phyloP scores from a whole-genome alignment of 2,888 invertebrate species.

The Napeogenes inachia region DNA sequence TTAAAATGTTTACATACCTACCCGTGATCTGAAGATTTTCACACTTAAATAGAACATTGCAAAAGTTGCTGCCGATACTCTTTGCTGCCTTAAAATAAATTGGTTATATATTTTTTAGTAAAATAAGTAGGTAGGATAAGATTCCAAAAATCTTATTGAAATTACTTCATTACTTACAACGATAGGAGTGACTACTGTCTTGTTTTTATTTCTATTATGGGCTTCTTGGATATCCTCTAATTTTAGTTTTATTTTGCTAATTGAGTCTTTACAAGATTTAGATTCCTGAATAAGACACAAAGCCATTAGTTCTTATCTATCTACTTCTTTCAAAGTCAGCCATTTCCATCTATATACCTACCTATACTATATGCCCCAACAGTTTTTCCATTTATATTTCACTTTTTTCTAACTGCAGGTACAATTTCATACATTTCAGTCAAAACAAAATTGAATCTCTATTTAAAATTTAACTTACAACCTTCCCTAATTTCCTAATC shows the following conservation, averaged over 20 bases:
- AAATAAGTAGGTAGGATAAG: neutral
- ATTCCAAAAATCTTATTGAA: neutral
- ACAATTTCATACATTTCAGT: too few species aligned
- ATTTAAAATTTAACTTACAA: too few species aligned
- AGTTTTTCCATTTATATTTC: too few species aligned
- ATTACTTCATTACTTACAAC: slow-evolving; percentile 39
- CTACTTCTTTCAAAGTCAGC: too few species aligned
- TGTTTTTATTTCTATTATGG: slow-evolving; percentile 42
- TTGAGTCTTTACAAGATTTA: slow-evolving; percentile 19
- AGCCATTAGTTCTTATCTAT: neutral
- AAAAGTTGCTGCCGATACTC: slow-evolving; percentile 71
- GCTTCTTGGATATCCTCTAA: slow-evolving; percentile 53
- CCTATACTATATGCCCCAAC: too few species aligned
- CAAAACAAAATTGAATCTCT: too few species aligned
- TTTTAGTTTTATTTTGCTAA: slow-evolving; percentile 46
- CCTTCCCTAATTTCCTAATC: too few species aligned
- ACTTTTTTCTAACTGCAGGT: too few species aligned
- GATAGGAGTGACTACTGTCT: slow-evolving; percentile 44
- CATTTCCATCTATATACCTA: too few species aligned
- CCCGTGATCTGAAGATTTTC: slow-evolving; percentile 89
- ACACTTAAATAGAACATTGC: slow-evolving; percentile 83
- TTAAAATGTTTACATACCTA: slow-evolving; percentile 67
- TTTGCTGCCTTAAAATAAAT: slow-evolving; percentile 46
- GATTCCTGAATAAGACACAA: slow-evolving; percentile 10
- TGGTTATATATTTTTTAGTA: neutral